Evolutionary conservation across 2,888 invertebrate species (phyloP), one percentile per base, ranked within the genome.

Genomic region (Vesta saturnalis): DNA sequence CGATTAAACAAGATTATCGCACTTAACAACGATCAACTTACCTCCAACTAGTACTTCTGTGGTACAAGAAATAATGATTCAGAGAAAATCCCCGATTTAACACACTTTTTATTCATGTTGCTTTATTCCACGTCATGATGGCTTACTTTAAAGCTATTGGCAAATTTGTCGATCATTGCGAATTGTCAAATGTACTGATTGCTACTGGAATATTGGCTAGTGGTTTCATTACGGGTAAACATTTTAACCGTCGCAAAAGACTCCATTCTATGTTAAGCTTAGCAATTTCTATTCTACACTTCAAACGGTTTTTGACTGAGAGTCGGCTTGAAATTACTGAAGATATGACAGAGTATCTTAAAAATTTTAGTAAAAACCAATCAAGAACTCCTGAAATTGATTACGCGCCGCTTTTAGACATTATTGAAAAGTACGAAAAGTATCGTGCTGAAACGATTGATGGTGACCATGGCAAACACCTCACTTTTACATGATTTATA

Each of bases 381-480:
- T 46, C 46, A 46, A 14, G 3, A 46, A 8, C 10, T 46, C 3
- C 46, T n/a, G n/a, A 8, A 4, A 46, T 46, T 46, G 46, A 46
- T 5, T 8, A 46, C n/a, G 19, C 6, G 21, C n/a, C 10, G 54
- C 15, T 54, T 18, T 19, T 54, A 54, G 54, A 19, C 10, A 19
- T 54, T 19, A 18, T 10, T 18, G 54, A 15, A 8, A 21, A 18
- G 16, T 69, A 71, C 59, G 4, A 69, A 60, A 60, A 69, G 46
- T 76, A 64, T 56, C 71, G 35, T 39, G 19, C 64, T 23, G 14
- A 74, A 56, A 76, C 76, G 49, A 15, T 71, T 18, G 6, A 67
- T 49, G 79, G 78, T n/a, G 59, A 73, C 10, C 73, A 77, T 56
- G 79, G 79, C 2, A 76, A 72, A 81, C 80, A 5, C 66, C 78